phyloP scores from a whole-genome alignment of 1,140 invertebrate genomes.

The Odontomachus brunneus region DNA sequence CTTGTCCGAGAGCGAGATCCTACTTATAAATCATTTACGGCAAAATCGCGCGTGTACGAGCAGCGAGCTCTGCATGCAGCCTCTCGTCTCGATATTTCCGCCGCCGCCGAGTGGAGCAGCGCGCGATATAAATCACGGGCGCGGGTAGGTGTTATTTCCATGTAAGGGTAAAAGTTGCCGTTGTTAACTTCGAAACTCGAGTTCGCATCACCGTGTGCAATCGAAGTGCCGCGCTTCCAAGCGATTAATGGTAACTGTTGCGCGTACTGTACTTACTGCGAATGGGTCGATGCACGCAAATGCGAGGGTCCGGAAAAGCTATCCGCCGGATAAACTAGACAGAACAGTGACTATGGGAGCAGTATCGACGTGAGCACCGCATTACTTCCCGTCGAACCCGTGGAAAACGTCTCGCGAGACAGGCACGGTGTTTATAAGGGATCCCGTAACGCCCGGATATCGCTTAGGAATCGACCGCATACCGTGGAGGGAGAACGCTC shows the following conservation, averaged over 20 bases:
- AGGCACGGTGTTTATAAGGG: conserved; percentile 44
- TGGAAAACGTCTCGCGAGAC: conserved; percentile 27
- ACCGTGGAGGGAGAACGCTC: conserved; percentile 1
- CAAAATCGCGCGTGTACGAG: too few relatives aligned
- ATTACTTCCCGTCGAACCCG: conserved; percentile 14
- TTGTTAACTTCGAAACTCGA: neutral
- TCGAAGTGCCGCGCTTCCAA: neutral
- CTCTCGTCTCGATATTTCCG: too few relatives aligned
- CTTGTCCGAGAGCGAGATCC: too few relatives aligned
- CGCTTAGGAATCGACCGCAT: neutral
- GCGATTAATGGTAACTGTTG: neutral
- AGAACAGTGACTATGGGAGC: neutral
- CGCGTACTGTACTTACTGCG: conserved; percentile 27
- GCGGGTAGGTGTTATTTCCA: too few relatives aligned
- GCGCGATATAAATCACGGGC: too few relatives aligned
- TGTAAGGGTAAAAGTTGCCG: neutral
- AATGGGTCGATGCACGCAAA: neutral
- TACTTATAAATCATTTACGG: too few relatives aligned
- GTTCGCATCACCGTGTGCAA: neutral
- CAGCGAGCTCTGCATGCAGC: too few relatives aligned
- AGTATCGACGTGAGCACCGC: neutral
- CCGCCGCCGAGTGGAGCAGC: too few relatives aligned
- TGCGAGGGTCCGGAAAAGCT: neutral
- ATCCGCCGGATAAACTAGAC: neutral
- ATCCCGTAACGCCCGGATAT: neutral